Evolutionary conservation across 2,113 vertebrate species (phyloP).

Genomic region (Ceyx cyanopectus): DNA sequence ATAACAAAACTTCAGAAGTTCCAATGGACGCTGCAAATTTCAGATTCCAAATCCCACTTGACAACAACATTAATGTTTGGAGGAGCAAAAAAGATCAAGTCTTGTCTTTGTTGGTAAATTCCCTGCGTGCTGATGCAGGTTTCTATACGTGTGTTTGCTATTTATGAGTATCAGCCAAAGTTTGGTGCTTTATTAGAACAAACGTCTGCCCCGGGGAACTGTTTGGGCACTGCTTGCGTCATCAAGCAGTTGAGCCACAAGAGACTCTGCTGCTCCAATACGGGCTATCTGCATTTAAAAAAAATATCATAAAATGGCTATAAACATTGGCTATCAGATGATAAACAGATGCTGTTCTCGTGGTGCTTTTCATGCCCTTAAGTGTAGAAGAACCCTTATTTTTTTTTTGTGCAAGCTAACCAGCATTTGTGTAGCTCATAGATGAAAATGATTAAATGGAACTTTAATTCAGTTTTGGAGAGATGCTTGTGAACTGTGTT

Average conservation of each 20-base stretch:
- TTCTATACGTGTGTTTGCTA: accelerated
- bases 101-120: neutral
- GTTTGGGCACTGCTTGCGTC: neutral
- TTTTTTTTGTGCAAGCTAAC: neutral
- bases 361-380: accelerated
- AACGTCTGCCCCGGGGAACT: neutral
- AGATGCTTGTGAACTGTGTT: neutral
- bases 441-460: neutral
- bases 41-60: neutral
- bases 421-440: accelerated
- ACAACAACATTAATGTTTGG: neutral
- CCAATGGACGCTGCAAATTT: neutral
- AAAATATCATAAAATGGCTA: neutral
- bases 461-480: neutral
- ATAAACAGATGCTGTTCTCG: neutral
- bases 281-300: neutral
- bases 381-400: neutral
- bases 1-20: neutral
- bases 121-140: neutral
- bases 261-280: neutral
- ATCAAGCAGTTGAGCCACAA: accelerated
- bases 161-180: neutral
- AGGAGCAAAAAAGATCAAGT: neutral
- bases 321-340: neutral
- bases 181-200: neutral